Evolutionary conservation across 2,888 invertebrate genomes (phyloP).

Genomic region (Peribatodes rhomboidaria): DNA sequence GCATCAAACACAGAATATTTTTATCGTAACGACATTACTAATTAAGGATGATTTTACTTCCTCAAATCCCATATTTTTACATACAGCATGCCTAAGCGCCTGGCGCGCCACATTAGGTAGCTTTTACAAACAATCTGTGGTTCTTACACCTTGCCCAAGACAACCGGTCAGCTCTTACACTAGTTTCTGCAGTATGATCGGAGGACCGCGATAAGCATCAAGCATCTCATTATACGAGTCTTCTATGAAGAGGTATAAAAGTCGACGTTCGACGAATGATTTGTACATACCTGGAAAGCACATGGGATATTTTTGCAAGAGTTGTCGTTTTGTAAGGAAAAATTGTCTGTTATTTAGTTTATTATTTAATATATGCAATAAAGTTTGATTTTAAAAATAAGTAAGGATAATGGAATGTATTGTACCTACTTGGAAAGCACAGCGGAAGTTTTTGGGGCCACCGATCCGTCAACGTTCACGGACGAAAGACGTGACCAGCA

Average conservation of each 20-base stretch:
- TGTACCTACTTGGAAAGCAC: neutral
- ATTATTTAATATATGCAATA: no score
- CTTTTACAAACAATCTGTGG: neutral
- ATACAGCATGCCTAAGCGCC: no score
- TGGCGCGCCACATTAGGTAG: no score
- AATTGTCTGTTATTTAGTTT: neutral
- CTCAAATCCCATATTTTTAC: no score
- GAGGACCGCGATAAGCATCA: conserved; percentile 40
- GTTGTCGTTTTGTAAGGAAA: conserved; percentile 15
- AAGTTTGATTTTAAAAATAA: no score
- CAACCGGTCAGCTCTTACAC: conserved; percentile 6
- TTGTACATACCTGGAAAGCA: conserved; percentile 37
- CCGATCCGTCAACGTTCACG: no score
- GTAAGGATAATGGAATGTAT: no score
- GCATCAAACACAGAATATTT: no score
- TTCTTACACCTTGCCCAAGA: conserved; percentile 1
- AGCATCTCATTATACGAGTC: conserved; percentile 42
- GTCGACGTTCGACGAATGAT: conserved; percentile 29
- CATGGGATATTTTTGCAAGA: conserved; percentile 18
- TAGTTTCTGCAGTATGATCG: conserved; percentile 40
- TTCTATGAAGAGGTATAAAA: conserved; percentile 47
- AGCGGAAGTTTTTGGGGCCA: no score
- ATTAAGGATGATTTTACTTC: no score
- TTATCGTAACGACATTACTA: no score
- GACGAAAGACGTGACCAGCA: no score